Evolutionary conservation across 2,888 invertebrate genomes (phyloP).

Genomic region (Aporophyla lueneburgensis): DNA sequence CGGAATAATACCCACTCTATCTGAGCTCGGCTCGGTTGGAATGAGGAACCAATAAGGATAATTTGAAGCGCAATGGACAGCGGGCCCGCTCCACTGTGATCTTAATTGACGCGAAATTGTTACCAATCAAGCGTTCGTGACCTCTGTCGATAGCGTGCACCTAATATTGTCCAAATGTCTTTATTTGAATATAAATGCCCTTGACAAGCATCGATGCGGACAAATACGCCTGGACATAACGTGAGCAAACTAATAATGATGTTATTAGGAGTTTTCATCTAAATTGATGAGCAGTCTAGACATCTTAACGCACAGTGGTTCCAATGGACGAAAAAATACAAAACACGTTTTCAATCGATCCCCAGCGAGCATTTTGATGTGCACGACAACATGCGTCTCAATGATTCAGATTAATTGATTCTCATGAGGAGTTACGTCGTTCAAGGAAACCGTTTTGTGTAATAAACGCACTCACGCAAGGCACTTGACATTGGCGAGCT

Average conservation of each 20-base stretch:
- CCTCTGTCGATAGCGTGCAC: constrained; percentile 75
- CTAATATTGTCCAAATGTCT: constrained; percentile 57
- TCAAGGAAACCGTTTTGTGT: constrained; percentile 73
- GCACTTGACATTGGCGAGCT: constrained; percentile 74
- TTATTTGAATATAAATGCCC: constrained; percentile 61
- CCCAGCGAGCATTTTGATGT: constrained; percentile 70
- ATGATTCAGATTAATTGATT: constrained; percentile 82
- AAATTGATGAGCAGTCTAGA: constrained; percentile 64
- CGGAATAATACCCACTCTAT: constrained; percentile 58
- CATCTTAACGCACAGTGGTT: constrained; percentile 38
- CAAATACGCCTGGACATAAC: constrained; percentile 26
- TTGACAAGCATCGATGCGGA: constrained; percentile 48
- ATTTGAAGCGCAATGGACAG: constrained; percentile 81
- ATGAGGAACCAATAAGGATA: constrained; percentile 88
- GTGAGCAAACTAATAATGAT: constrained; percentile 52
- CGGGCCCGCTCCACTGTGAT: constrained; percentile 73
- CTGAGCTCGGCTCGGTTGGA: constrained; percentile 67
- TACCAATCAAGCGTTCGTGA: constrained; percentile 84
- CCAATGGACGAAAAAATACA: constrained; percentile 58
- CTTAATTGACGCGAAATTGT: constrained; percentile 89
- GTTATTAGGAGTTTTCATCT: constrained; percentile 48
- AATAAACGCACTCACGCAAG: constrained; percentile 79
- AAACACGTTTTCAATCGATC: constrained; percentile 70
- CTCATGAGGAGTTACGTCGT: constrained; percentile 73
- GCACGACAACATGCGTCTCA: constrained; percentile 76